phyloP scores from a whole-genome alignment of 1,140 invertebrate genomes.

The Aphis gossypii region DNA sequence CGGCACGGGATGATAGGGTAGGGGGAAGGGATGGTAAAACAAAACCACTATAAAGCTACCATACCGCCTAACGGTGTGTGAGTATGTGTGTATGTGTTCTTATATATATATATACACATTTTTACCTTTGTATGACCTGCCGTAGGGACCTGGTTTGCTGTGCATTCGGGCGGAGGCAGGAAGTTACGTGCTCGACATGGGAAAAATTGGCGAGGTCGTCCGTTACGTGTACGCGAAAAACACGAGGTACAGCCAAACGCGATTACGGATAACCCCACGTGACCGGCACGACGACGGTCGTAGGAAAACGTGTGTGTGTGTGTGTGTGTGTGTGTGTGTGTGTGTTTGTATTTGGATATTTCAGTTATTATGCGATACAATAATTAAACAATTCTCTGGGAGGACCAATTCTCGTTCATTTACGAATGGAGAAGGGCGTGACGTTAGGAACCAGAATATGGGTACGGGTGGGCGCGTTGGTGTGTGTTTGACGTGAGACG shows the following conservation, averaged over 20 bases:
- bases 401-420: neutral
- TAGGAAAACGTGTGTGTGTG: neutral
- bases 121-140: neutral
- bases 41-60: neutral
- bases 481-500: neutral
- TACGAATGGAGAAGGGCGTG: no score
- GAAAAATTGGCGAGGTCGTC: constrained; percentile 36
- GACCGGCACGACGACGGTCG: neutral
- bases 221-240: constrained; percentile 47
- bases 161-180: neutral
- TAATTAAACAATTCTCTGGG: neutral
- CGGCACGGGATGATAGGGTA: neutral
- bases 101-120: neutral
- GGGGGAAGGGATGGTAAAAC: neutral
- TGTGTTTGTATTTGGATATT: neutral
- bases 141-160: constrained; percentile 14
- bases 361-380: neutral
- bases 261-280: neutral
- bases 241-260: constrained; percentile 12
- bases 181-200: constrained; percentile 47
- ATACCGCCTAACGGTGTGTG: neutral
- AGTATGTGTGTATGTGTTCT: neutral
- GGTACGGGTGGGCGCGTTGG: no score
- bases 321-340: neutral
- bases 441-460: neutral